A percentile compares a stretch with the other conserved stretches of the same genome.
Conservation (phyloP, 2,797 vertebrate species). For the Podargus strigoides region DNA sequence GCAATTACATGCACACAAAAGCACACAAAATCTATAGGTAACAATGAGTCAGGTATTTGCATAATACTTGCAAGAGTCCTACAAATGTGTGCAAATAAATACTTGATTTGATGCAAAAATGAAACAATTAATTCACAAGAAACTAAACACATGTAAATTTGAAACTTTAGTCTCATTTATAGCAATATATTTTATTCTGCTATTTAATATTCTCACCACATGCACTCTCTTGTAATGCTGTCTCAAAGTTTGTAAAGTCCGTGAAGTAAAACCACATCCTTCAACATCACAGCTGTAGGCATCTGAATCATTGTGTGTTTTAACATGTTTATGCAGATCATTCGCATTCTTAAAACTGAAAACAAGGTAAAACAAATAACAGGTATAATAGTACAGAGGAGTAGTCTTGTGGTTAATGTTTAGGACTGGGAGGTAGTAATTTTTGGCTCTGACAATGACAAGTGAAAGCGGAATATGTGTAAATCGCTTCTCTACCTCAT, state of each 20-base stretch:
- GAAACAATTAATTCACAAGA: not conserved
- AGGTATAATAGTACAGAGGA: conserved; percentile 36
- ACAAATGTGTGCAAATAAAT: not conserved
- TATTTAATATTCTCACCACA: conserved; percentile 42
- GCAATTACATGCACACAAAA: not conserved
- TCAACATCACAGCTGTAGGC: conserved; percentile 78
- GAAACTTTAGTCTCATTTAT: not conserved
- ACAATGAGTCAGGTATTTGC: not conserved
- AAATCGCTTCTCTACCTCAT: conserved; percentile 13
- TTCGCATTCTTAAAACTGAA: conserved; percentile 79
- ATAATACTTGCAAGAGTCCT: not conserved
- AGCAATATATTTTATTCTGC: not conserved
- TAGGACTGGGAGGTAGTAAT: conserved; percentile 33
- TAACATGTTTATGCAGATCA: conserved; percentile 80
- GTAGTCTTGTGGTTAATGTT: conserved; percentile 42
- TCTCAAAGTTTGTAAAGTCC: conserved; percentile 69
- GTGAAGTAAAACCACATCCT: conserved; percentile 77
- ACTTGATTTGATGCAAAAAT: not conserved
- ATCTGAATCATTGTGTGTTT: conserved; percentile 78
- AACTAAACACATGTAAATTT: fast-evolving
- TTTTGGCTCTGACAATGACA: conserved; percentile 32
- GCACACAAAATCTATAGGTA: not conserved
- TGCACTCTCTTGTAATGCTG: conserved; percentile 76
- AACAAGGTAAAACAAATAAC: conserved; percentile 46
- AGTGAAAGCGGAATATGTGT: conserved; percentile 45